Base-by-base conservation (phyloP, 1,140 invertebrate genomes). In the Drosophila sucinea region DNA sequence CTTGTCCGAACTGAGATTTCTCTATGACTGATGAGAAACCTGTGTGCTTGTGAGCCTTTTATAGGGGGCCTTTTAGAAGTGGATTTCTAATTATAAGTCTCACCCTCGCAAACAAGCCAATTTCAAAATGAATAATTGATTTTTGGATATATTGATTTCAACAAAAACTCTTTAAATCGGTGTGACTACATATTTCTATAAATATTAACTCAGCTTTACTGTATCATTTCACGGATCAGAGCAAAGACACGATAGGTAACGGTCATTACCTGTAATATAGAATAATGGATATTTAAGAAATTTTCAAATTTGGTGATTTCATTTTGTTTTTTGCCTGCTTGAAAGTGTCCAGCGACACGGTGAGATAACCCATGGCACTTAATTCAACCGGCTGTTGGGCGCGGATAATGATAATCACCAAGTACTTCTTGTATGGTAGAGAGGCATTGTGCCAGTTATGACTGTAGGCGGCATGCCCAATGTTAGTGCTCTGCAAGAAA, bases 381-480 rank as follows among this genome's bases (percentile, higher is more conserved):
- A 89, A 23, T 17, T 83, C 70, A 2, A 69, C 73, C 0, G 73
- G 69, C 23, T 68, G 65, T 23, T 89, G 84, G 2, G 84, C 60
- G 2, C 83, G 66, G 0, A 56, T 60, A 10, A 89, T 83, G 5
- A 89, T 81, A n/a, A 73, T 73, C 0, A 89, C 23, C 10, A 87
- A n/a, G 4, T 61, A 47, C 51, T 75, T 87, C 27, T 87, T 89
- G 57, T 89, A 87, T 1, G 69, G 33, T 33, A 67, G 23, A 4
- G 84, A 71, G 4, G 71, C 84, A 29, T 87, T 67, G 8, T 80
- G 70, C 73, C 81, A 89, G 30, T 77, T 60, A n/a, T 89, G 80
- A 7, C 51, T 73, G 44, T 76, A 89, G 1, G 78, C 77, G 27
- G 77, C 77, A 11, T 68, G 44, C 4, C 44, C 30, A 10, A 81